These are phyloP conservation scores for Muscina levida DNA, from an alignment of 2,888 invertebrate species.

Conservation along the genomic window DNA sequence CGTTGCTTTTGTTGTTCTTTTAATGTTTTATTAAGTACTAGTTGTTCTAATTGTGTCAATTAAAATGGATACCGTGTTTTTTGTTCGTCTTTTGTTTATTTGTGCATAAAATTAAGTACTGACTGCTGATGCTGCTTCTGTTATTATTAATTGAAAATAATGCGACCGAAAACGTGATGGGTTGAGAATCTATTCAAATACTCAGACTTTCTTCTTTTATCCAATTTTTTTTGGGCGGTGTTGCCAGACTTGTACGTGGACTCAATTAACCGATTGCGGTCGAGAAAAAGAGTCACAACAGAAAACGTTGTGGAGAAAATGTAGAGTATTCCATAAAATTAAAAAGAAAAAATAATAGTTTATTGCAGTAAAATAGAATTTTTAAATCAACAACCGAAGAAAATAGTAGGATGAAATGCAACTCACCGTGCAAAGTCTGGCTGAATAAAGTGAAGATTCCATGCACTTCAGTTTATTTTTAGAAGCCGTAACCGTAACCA, in stretches of 20 bases:
- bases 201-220: neutral
- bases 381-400: too few relatives aligned
- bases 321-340: too few relatives aligned
- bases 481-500: too few relatives aligned
- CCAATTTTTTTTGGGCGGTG: neutral
- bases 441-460: too few relatives aligned
- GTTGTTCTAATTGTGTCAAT: neutral
- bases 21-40: constrained; percentile 41
- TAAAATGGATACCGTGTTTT: constrained; percentile 8
- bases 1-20: neutral
- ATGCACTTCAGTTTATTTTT: too few relatives aligned
- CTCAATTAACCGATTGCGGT: too few relatives aligned
- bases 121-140: constrained; percentile 23
- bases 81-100: constrained; percentile 27
- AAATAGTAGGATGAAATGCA: too few relatives aligned
- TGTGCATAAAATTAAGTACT: constrained; percentile 51
- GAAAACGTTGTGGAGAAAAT: too few relatives aligned
- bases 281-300: too few relatives aligned
- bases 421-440: too few relatives aligned
- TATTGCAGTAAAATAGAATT: too few relatives aligned
- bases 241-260: neutral
- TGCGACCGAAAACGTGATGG: constrained; percentile 52
- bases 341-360: too few relatives aligned
- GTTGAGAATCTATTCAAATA: constrained; percentile 32
- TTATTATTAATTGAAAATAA: constrained; percentile 51